A percentile compares a stretch with the other conserved stretches of the same genome.
Conservation (phyloP, 2,113 vertebrate species). For the Catagonus wagneri region DNA sequence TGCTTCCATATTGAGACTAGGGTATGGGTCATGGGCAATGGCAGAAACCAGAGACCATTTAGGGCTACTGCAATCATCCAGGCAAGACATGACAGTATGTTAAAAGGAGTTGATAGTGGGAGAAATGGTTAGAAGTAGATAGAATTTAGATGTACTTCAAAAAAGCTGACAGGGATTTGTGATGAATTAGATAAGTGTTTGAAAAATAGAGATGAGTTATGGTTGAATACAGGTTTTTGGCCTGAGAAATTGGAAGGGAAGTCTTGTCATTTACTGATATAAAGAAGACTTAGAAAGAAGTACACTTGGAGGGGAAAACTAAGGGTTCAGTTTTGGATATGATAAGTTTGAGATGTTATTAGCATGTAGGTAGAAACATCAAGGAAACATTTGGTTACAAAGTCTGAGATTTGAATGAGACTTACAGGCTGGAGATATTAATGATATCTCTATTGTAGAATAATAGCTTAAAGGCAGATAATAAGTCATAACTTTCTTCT, state of each 20-base stretch:
- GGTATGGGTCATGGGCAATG: rapidly evolving
- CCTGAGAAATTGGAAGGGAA: neutral
- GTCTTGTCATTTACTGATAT: neutral
- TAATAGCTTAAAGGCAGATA: neutral
- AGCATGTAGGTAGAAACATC: neutral
- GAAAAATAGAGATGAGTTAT: neutral
- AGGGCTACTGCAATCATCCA: neutral
- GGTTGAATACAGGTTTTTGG: neutral
- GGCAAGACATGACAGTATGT: neutral
- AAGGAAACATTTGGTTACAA: neutral
- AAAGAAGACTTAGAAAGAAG: neutral
- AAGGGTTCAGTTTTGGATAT: neutral
- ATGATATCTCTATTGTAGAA: neutral
- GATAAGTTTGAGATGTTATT: neutral
- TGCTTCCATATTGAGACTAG: neutral
- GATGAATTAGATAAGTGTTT: neutral
- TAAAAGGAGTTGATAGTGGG: neutral
- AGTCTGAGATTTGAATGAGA: neutral
- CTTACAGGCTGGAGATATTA: neutral
- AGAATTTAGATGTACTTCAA: neutral
- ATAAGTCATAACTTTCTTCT: neutral
- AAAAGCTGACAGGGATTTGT: neutral
- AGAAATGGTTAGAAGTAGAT: neutral
- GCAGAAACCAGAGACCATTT: neutral
- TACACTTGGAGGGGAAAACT: neutral